Percentiles rank a stretch among this genome's conserved stretches.
These are phyloP conservation scores for Xanthostigma xanthostigma DNA, from an alignment of 2,888 invertebrate species.

Conservation along the genomic window DNA sequence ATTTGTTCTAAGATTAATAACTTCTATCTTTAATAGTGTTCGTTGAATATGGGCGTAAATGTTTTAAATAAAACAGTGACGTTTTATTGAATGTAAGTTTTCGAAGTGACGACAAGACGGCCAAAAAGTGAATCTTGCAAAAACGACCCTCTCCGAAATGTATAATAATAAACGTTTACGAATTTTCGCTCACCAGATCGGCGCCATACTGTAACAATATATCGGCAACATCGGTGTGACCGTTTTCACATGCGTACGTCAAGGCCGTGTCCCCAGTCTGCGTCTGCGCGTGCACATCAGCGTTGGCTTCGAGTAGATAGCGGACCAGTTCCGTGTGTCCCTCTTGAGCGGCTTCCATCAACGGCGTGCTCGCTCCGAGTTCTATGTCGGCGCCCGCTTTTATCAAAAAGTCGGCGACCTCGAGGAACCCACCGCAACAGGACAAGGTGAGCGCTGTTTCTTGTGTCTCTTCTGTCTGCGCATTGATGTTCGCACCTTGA, in stretches of 20 bases:
- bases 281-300: slow-evolving; percentile 86
- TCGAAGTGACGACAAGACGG: no score
- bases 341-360: slow-evolving; percentile 98
- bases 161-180: not conserved
- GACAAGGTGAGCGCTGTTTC: slow-evolving; percentile 90
- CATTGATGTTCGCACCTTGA: slow-evolving; percentile 82
- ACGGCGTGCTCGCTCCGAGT: slow-evolving; percentile 86
- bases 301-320: slow-evolving; percentile 69
- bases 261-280: slow-evolving; percentile 92
- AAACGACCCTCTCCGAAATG: no score
- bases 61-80: no score
- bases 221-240: slow-evolving; percentile 94
- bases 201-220: slow-evolving; percentile 81
- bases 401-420: slow-evolving; percentile 88
- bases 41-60: no score
- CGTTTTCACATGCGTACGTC: slow-evolving; percentile 97
- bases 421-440: slow-evolving; percentile 88
- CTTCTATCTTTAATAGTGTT: no score
- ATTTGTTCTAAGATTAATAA: no score
- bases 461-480: slow-evolving; percentile 97
- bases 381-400: slow-evolving; percentile 92
- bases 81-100: no score
- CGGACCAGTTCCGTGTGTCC: slow-evolving; percentile 88
- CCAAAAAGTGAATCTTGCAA: no score
- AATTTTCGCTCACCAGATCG: slow-evolving; percentile 43